These are phyloP conservation scores for Crotalus viridis DNA, from an alignment of 2,113 vertebrate species.

Conservation along the genomic window DNA sequence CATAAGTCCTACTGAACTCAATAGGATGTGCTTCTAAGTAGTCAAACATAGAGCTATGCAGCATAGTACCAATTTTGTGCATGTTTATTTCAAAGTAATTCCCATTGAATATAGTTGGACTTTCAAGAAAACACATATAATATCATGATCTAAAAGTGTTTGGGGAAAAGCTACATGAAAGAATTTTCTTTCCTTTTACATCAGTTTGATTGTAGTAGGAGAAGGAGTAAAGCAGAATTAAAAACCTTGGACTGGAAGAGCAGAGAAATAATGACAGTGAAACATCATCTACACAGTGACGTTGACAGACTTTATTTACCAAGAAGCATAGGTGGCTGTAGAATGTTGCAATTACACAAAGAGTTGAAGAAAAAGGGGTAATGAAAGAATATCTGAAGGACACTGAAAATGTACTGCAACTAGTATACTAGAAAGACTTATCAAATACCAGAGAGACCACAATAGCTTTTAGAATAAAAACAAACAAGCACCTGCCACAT, in stretches of 20 bases:
- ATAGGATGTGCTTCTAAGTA: not conserved
- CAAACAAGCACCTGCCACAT: not conserved
- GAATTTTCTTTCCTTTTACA: not conserved
- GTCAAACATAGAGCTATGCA: not conserved
- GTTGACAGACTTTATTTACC: not conserved
- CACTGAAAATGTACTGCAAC: too few relatives aligned
- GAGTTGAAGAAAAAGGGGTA: not conserved
- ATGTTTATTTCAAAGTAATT: not conserved
- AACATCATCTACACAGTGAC: not conserved
- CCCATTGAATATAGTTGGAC: not conserved
- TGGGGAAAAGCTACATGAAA: not conserved
- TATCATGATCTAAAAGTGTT: not conserved
- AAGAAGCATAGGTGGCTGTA: not conserved
- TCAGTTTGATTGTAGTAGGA: not conserved
- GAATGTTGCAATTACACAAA: not conserved
- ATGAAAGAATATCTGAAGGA: not conserved
- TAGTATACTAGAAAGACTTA: not conserved
- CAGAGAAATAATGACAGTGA: not conserved
- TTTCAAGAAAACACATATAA: not conserved
- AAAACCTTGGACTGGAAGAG: not conserved
- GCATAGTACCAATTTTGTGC: not conserved
- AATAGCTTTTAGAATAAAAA: not conserved
- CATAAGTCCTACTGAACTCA: not conserved
- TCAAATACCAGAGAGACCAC: not conserved
- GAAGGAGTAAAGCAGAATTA: not conserved